Evolutionary conservation across 2,113 vertebrate genomes (phyloP).

Genomic region (Clarias macrocephalus): DNA sequence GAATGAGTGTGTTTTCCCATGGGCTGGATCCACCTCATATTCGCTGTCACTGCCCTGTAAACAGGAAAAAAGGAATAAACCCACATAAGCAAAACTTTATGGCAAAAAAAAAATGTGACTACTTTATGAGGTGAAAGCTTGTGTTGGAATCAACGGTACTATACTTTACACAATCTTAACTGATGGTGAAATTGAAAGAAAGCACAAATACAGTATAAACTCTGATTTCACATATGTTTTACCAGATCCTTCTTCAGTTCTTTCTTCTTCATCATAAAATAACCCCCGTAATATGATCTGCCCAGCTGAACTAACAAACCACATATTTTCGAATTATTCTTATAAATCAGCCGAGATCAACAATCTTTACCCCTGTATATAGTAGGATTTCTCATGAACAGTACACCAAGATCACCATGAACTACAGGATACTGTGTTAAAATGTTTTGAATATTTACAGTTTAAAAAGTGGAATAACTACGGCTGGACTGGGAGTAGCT

Average conservation of each 20-base stretch:
- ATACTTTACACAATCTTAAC: neutral
- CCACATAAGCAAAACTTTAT: neutral
- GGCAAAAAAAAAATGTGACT: neutral
- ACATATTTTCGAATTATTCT: neutral
- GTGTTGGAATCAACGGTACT: too few relatives aligned
- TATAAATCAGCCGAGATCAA: neutral
- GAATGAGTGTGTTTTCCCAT: conserved; percentile 94
- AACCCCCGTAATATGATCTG: neutral
- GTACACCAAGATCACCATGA: neutral
- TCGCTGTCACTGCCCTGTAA: conserved; percentile 94
- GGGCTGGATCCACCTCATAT: conserved; percentile 86
- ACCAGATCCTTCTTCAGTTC: neutral
- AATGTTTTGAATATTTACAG: neutral
- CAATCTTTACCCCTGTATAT: neutral
- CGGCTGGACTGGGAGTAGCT: neutral
- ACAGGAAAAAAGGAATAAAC: neutral
- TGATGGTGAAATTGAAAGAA: neutral
- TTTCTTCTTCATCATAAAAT: neutral
- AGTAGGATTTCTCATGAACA: neutral
- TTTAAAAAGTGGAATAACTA: neutral
- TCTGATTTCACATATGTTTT: neutral
- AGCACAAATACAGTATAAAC: neutral
- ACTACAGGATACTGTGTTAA: neutral
- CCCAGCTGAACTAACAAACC: neutral
- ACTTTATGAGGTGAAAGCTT: neutral